Base-by-base conservation (phyloP, 2,113 vertebrate genomes). In the Zosterops borbonicus region DNA sequence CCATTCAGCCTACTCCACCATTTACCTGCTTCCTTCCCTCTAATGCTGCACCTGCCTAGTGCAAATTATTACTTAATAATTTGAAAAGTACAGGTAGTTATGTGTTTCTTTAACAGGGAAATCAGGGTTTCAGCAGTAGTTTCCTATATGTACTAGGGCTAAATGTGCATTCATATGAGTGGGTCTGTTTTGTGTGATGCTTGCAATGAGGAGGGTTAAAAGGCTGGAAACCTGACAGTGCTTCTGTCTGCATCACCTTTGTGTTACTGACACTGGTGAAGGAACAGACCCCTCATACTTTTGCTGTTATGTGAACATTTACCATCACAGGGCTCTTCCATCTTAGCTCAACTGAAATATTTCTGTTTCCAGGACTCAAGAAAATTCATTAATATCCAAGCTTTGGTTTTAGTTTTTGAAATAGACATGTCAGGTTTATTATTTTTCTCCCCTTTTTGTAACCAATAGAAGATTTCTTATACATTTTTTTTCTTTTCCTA, bases 291-390 rank as follows among this genome's bases (percentile, higher is more conserved):
- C 16, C 25, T 55, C 33, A 29, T 9, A 3, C 12, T 49, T 7
- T 8, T 60, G 5, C 10, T 60, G 3, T 4, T 81, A 8, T 50
- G 19, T 52, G 11, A 69, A 29, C 1, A 22, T 56, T 31, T 77
- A 25, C 12, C 21, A 9, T 25, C 11, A 68, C 7, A 76, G 4
- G 1, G 3, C 7, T 29, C 10, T 59, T 78, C 7, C 2, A 4
- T 44, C 8, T 75, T 49, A 49, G 8, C 14, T 77, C 37, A 73
- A 0, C 6, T 52, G 37, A 29, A 68, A 46, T 27, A 56, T 75
- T 76, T 87, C 65, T 82, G 9, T 63, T 91, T 83, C 37, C 41
- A 81, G 15, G 6, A 41, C 29, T 70, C 19, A 42, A 46, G 42
- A 63, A 8, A 41, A 44, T 33, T 41, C 3, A 67, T 23, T 6